Evolutionary conservation across 2,888 invertebrate species (phyloP).

Genomic region (Sycophila texana): DNA sequence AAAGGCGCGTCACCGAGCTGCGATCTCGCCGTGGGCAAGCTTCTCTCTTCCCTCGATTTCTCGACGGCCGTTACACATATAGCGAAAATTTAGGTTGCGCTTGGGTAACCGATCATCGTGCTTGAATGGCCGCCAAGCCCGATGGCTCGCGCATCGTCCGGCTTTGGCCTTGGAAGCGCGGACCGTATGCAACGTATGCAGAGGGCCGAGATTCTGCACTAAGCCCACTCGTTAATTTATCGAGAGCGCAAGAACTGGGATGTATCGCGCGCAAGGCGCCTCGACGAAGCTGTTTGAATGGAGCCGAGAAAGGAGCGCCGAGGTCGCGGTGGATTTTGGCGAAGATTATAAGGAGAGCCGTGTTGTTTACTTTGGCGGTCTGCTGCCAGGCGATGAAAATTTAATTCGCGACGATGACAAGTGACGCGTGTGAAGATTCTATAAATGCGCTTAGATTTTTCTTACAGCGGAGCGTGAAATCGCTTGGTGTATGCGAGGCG

Average conservation of each 20-base stretch:
- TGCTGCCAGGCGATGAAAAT: too few species aligned
- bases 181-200: background rate
- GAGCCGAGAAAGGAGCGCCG: too few species aligned
- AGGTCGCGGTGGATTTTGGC: too few species aligned
- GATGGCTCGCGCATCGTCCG: slow-evolving; percentile 29
- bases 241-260: background rate
- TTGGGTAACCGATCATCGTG: slow-evolving; percentile 56
- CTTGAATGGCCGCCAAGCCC: slow-evolving; percentile 57
- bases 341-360: too few species aligned
- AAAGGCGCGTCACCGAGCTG: background rate
- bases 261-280: background rate
- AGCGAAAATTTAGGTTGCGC: slow-evolving; percentile 57
- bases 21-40: background rate
- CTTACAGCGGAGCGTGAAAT: too few species aligned
- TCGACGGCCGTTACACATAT: slow-evolving; percentile 31
- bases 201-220: background rate
- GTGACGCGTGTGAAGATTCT: too few species aligned
- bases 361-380: too few species aligned
- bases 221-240: slow-evolving; percentile 20
- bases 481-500: too few species aligned
- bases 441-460: too few species aligned
- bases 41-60: background rate
- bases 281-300: too few species aligned
- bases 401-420: too few species aligned
- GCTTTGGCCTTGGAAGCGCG: slow-evolving; percentile 55